A percentile compares a stretch with the other conserved stretches of the same genome.
These are phyloP conservation scores for Melanocharis versteri DNA, from an alignment of 2,113 vertebrate species.

Conservation along the genomic window DNA sequence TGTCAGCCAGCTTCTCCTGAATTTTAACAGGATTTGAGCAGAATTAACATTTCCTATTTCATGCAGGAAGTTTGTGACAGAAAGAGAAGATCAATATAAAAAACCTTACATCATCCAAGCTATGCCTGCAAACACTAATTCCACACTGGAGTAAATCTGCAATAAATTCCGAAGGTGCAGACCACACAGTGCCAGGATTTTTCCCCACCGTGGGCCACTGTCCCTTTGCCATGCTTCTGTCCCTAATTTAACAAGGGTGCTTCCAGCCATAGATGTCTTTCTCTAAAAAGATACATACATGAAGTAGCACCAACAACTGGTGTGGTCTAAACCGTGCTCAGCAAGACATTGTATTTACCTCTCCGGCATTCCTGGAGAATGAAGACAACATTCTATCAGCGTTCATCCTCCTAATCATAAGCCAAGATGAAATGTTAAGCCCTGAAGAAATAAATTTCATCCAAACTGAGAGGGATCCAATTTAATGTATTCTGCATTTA, in stretches of 20 bases:
- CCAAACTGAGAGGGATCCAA: constrained; percentile 27
- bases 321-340: constrained; percentile 36
- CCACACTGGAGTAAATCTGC: not conserved
- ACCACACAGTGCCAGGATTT: not conserved
- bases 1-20: not conserved
- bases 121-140: not conserved
- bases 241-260: not conserved
- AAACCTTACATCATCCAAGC: not conserved
- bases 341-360: constrained; percentile 19
- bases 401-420: constrained; percentile 22
- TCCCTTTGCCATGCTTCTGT: not conserved
- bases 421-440: constrained; percentile 55
- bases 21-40: not conserved
- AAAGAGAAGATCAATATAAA: not conserved
- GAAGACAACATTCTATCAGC: constrained; percentile 31
- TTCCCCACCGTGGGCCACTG: no score
- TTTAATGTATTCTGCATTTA: constrained; percentile 3
- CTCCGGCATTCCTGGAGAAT: constrained; percentile 21
- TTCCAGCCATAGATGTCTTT: not conserved
- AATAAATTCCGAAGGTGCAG: not conserved
- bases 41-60: not conserved
- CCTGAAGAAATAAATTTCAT: constrained; percentile 41
- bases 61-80: not conserved
- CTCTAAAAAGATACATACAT: not conserved
- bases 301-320: not conserved